Evolutionary conservation across 2,888 invertebrate genomes (phyloP), one percentile per base, ranked within the genome.

Genomic region (Boloria euphrosyne): DNA sequence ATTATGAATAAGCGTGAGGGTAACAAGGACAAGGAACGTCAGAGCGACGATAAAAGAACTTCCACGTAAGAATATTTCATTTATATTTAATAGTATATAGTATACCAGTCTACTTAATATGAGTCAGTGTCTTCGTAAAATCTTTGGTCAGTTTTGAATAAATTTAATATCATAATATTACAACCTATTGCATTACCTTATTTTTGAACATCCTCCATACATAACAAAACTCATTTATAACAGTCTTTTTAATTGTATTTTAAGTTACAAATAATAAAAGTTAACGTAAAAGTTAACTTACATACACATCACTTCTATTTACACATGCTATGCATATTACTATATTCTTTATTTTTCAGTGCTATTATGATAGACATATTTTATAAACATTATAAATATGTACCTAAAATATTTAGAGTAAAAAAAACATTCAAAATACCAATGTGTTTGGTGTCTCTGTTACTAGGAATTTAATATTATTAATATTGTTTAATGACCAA

Each of bases 1-100:
- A 92, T 87, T 87, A 92, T 93, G 93, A 92, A 92, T 85, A 92
- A 91, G 82, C 88, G 91, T 76, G 92, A 92, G 74, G 86, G 86
- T 83, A 91, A 81, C 83, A 90, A 92, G 82, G 91, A 92, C 70
- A 92, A 93, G 81, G 93, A 93, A 85, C 91, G 92, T 82, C 91
- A 92, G 80, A 91, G 88, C 78, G 92, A 93, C 80, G 92, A 92
- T 70, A 93, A 93, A 83, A 86, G 91, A 84, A 87, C 88, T 79
- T 92, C 92, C 76, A 89, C 86, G 92, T 93, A 86, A 91, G 92
- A 43, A 61, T 44, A 17, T 51, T 49, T 65, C 46, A 49, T 44
- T 66, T 58, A 51, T 52, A 53, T 52, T 49, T 49, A 65, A 16
- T 16, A 58, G 31, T 62, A 13, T 54, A 44, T 53, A 46, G 50